phyloP scores from a whole-genome alignment of 30 jellyfish, hydroid and myxozoan species.

The Aurelia sp. region DNA sequence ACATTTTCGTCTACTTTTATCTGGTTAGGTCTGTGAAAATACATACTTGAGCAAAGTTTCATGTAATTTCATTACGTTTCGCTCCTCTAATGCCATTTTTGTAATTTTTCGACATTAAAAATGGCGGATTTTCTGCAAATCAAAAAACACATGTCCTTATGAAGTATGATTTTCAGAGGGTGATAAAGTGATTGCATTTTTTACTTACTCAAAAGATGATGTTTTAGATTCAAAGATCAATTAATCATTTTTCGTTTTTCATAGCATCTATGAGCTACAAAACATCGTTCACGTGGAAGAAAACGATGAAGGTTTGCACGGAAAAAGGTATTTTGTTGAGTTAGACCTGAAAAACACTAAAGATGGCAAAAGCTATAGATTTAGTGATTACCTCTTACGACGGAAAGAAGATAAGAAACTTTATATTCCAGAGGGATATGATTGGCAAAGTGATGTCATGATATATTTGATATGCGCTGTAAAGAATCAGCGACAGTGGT shows the following conservation, averaged over 20 bases:
- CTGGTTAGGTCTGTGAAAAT: no score
- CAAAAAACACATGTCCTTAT: no score
- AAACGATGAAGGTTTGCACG: conserved; percentile 64
- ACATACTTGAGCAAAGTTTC: no score
- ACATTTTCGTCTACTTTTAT: no score
- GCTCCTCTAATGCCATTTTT: no score
- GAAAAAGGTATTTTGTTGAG: conserved; percentile 93
- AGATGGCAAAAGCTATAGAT: conserved; percentile 60
- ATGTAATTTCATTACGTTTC: no score
- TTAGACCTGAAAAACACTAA: conserved; percentile 55
- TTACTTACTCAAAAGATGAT: no score
- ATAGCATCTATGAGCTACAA: conserved; percentile 49
- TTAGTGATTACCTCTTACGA: conserved; percentile 76
- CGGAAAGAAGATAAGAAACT: conserved; percentile 32
- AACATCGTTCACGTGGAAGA: conserved; percentile 86
- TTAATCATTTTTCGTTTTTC: neutral
- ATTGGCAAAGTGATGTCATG: conserved; percentile 66
- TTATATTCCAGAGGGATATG: conserved; percentile 78
- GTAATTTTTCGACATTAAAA: no score
- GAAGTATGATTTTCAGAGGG: no score
- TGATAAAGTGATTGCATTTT: no score
- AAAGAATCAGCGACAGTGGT: conserved; percentile 92
- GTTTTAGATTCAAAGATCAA: no score
- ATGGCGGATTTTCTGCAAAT: no score
- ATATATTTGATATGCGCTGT: conserved; percentile 78